A percentile compares a stretch with the other conserved stretches of the same genome.
Evolutionary conservation across 2,797 vertebrate species (phyloP).

Genomic region (Siniperca scherzeri): DNA sequence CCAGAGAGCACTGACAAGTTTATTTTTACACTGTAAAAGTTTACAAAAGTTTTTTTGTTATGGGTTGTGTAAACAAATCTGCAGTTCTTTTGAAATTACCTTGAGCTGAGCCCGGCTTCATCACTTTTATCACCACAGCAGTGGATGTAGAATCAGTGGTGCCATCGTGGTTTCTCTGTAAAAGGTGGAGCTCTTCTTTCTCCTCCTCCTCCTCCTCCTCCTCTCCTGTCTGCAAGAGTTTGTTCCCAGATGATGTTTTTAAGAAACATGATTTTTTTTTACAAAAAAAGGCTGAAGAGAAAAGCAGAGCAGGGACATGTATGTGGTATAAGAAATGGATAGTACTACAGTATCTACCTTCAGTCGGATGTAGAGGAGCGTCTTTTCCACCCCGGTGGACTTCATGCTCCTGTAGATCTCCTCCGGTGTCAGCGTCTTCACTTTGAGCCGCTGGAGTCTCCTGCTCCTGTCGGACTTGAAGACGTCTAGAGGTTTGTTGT

Average conservation of each 20-base stretch:
- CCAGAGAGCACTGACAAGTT: no score
- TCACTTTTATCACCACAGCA: accelerated
- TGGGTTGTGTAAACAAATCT: no score
- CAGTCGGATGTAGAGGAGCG: conserved; percentile 53
- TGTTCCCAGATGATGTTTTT: background rate
- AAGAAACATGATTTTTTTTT: background rate
- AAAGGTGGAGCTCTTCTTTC: background rate
- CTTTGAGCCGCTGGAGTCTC: conserved; percentile 28
- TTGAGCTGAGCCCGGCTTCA: background rate
- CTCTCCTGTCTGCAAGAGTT: conserved; percentile 25
- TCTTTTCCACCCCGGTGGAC: background rate
- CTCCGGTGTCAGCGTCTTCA: conserved; percentile 18
- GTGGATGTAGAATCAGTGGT: accelerated
- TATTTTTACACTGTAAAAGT: no score
- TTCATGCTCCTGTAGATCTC: conserved; percentile 36
- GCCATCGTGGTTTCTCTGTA: accelerated
- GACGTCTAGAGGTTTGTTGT: conserved; percentile 16
- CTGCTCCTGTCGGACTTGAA: conserved; percentile 33
- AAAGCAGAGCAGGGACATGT: no score
- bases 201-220: conserved; percentile 38
- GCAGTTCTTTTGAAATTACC: conserved; percentile 10
- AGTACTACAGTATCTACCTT: conserved; percentile 18
- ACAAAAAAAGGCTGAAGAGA: background rate
- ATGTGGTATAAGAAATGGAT: no score
- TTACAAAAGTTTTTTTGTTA: no score